Percentiles rank a stretch among this genome's conserved stretches.
Conservation (phyloP, 1,140 invertebrate species). For the Bilobella aurantiaca region DNA sequence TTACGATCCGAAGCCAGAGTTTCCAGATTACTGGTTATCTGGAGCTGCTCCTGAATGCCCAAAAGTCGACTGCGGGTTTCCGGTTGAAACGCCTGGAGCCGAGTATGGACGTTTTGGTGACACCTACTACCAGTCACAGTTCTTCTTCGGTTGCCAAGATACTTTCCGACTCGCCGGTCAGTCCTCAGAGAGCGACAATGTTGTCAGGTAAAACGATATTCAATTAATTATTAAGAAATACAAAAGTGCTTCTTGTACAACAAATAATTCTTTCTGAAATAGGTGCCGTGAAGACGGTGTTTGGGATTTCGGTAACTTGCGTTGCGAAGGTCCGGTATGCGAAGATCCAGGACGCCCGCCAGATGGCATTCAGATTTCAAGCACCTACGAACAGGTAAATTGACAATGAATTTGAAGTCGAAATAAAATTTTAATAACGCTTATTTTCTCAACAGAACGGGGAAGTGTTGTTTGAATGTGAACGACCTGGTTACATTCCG, state of each 20-base stretch:
- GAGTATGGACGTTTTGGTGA: constrained; percentile 78
- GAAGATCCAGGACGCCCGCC: constrained; percentile 86
- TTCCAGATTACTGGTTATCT: constrained; percentile 40
- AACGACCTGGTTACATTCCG: constrained; percentile 80
- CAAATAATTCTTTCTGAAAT: not conserved
- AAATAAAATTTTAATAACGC: not conserved
- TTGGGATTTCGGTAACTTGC: constrained; percentile 93
- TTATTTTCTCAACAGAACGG: constrained; percentile 48
- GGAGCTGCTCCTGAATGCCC: constrained; percentile 73
- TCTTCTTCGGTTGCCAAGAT: constrained; percentile 92
- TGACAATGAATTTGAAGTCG: constrained; percentile 36
- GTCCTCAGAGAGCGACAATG: constrained; percentile 78
- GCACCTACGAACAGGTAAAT: constrained; percentile 85
- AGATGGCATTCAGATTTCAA: constrained; percentile 76
- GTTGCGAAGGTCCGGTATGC: constrained; percentile 91
- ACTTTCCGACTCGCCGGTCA: constrained; percentile 89
- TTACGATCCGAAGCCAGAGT: constrained; percentile 74
- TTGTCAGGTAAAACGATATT: constrained; percentile 51
- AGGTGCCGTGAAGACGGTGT: constrained; percentile 77
- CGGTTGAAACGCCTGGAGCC: constrained; percentile 78
- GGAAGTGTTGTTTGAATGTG: constrained; percentile 80
- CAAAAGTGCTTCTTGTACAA: constrained; percentile 11
- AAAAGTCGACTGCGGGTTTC: constrained; percentile 72
- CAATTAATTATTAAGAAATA: not conserved
- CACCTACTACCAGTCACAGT: constrained; percentile 80